These are phyloP conservation scores for Amblyopsis hoosieri DNA, from an alignment of 2,797 vertebrate species.

Conservation along the genomic window DNA sequence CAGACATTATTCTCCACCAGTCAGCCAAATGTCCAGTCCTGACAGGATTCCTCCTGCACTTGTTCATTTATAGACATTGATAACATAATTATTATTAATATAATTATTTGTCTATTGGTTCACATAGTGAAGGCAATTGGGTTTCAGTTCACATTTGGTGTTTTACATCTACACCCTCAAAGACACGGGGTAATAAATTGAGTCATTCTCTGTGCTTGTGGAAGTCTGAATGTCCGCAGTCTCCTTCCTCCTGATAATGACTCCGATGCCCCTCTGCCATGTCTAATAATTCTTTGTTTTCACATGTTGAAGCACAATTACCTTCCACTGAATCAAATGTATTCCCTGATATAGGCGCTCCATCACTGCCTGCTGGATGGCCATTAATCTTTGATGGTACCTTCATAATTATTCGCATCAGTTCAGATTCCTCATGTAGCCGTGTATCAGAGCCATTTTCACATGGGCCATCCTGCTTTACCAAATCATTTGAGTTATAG, in stretches of 20 bases:
- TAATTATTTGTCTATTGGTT: slow-evolving; percentile 24
- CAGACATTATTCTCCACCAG: slow-evolving; percentile 16
- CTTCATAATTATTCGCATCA: background rate
- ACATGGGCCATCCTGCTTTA: background rate
- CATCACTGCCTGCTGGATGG: slow-evolving; percentile 8
- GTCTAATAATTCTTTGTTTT: slow-evolving; percentile 31
- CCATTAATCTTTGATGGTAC: background rate
- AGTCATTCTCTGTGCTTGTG: slow-evolving; percentile 35
- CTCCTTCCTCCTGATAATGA: slow-evolving; percentile 7
- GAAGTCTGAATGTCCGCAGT: slow-evolving; percentile 17
- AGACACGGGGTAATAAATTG: slow-evolving; percentile 57
- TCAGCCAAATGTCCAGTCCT: no score
- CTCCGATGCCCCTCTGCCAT: background rate
- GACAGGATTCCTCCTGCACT: background rate
- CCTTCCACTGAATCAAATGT: slow-evolving; percentile 7
- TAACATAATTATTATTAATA: slow-evolving; percentile 24
- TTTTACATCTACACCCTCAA: slow-evolving; percentile 36
- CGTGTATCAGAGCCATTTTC: slow-evolving; percentile 2
- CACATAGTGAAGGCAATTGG: slow-evolving; percentile 56
- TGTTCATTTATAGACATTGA: slow-evolving; percentile 51
- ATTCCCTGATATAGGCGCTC: slow-evolving; percentile 7
- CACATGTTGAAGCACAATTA: slow-evolving; percentile 5
- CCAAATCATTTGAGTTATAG: background rate
- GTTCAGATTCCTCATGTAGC: background rate
- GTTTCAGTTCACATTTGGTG: slow-evolving; percentile 18